Base-by-base conservation (phyloP, 1,140 invertebrate genomes). In the Amphibalanus amphitrite region DNA sequence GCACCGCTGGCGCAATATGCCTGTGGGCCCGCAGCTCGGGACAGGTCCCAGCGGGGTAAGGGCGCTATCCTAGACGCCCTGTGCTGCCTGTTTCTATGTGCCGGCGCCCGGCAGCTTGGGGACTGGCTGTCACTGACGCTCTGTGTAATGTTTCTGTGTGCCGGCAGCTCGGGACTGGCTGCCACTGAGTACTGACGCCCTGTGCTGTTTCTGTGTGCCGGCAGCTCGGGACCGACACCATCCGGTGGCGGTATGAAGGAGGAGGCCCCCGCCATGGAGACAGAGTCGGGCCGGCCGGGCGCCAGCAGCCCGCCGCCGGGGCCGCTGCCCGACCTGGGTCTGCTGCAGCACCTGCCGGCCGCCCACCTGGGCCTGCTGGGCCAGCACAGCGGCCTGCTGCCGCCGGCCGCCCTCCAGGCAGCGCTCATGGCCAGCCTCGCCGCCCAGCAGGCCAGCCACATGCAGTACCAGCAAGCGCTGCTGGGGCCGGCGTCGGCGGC, bases 371-470 rank as follows among this genome's bases (percentile, higher is more conserved):
- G 26, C 28, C 65, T 67, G 65, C 65, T 67, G 65, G 26, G 65
- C 26, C 65, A 67, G n/a, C 65, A 26, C 28, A 17, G 6, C 28
- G 65, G 65, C 65, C 65, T 67, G 65, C 28, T 67, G 65, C 28
- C 65, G 15, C 65, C n/a, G n/a, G 65, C 65, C 28, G 28, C 65
- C 6, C 65, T 67, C n/a, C 65, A 67, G 65, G 65, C 65, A 28
- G 65, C 65, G n/a, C 65, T 67, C 3, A 67, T 67, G 65, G 65
- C 65, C n/a, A 67, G 65, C 28, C 65, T 67, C n/a, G 65, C 65
- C 26, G 65, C 65, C 28, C 65, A 67, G 65, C 65, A 67, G 65
- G 65, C 65, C 26, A 26, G 28, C 65, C 65, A 67, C 10, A 10
- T 67, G 65, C 65, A 67, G n/a, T 67, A 67, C 65, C 65, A 67